Evolutionary conservation across 2,888 invertebrate species (phyloP).

Genomic region (Heliconius sara): DNA sequence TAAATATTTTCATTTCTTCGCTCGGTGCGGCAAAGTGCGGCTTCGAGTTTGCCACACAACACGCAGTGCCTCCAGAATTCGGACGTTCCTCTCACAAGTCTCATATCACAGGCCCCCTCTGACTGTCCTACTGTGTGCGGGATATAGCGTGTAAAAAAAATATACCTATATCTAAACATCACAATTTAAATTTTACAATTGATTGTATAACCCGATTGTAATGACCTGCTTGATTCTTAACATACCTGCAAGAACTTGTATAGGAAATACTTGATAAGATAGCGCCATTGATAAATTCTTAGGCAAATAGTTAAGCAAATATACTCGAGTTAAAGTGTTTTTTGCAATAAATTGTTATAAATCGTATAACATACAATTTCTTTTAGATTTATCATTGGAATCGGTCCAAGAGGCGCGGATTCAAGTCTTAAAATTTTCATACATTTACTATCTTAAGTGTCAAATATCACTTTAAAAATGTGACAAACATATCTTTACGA

Average conservation of each 20-base stretch:
- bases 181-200: not conserved
- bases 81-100: too few species aligned
- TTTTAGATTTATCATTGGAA: not conserved
- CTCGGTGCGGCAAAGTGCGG: too few species aligned
- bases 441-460: not conserved
- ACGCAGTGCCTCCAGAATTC: too few species aligned
- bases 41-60: too few species aligned
- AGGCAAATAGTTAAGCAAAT: slow-evolving; percentile 27
- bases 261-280: slow-evolving; percentile 31
- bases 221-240: slow-evolving; percentile 17
- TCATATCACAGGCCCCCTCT: too few species aligned
- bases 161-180: not conserved
- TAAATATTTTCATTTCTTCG: too few species aligned
- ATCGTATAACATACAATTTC: not conserved
- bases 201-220: slow-evolving; percentile 10
- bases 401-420: not conserved
- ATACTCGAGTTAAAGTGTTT: slow-evolving; percentile 12
- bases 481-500: too few species aligned
- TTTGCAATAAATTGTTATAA: not conserved
- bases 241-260: slow-evolving; percentile 14
- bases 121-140: too few species aligned
- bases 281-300: slow-evolving; percentile 35
- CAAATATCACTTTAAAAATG: too few species aligned
- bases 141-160: too few species aligned
- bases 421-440: not conserved